A percentile compares a stretch with the other conserved stretches of the same genome.
Conservation (phyloP, 2,113 vertebrate genomes). For the Mirounga angustirostris region DNA sequence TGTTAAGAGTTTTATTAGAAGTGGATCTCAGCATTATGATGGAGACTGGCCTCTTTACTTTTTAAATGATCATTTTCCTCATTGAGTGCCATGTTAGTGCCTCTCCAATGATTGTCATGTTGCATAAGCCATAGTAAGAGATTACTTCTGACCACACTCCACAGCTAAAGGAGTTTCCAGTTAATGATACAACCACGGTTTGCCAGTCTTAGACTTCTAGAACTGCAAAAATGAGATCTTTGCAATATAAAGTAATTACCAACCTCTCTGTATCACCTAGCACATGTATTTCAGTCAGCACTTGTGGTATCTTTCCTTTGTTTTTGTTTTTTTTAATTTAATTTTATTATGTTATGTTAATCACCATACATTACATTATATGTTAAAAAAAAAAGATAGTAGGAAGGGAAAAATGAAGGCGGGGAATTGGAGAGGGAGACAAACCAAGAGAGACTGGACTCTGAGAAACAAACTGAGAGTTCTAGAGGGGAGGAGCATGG, state of each 20-base stretch:
- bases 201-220: constrained; percentile 71
- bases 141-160: constrained; percentile 71
- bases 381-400: too few relatives aligned
- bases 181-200: constrained; percentile 72
- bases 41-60: constrained; percentile 73
- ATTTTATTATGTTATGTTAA: too few relatives aligned
- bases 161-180: constrained; percentile 76
- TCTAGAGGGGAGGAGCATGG: too few relatives aligned
- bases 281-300: constrained; percentile 59
- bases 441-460: too few relatives aligned
- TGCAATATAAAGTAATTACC: constrained; percentile 66
- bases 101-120: constrained; percentile 57
- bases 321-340: not conserved
- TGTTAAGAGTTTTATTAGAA: constrained; percentile 70
- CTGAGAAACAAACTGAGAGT: too few relatives aligned
- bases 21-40: constrained; percentile 57
- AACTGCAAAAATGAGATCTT: constrained; percentile 77
- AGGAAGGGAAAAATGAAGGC: too few relatives aligned
- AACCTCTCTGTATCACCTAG: not conserved
- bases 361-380: too few relatives aligned
- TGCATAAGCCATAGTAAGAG: constrained; percentile 74
- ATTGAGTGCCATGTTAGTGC: constrained; percentile 71
- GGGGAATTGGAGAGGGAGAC: too few relatives aligned
- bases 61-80: constrained; percentile 79
- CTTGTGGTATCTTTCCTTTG: not conserved